Conservation (phyloP, 2,797 vertebrate genomes). For the Hippocampus kuda region DNA sequence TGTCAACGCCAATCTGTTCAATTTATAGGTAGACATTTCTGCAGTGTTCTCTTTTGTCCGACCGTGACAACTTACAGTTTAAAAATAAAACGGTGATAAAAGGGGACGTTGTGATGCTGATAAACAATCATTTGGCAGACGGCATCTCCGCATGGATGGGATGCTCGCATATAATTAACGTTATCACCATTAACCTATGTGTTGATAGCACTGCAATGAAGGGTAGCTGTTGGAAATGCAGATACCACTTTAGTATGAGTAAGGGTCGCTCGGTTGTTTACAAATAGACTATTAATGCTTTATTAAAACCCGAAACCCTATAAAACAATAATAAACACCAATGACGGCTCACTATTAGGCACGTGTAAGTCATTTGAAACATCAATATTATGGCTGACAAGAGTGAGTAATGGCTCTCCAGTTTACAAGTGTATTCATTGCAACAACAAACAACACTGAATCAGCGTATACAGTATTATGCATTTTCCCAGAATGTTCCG, state of each 20-base stretch:
- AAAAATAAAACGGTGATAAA: not conserved
- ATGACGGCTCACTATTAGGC: not conserved
- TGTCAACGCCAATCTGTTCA: constrained; percentile 12
- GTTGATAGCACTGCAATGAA: not conserved
- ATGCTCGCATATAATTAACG: not conserved
- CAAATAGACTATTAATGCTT: not conserved
- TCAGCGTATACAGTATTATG: too few species aligned
- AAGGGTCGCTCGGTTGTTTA: not conserved
- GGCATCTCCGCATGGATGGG: not conserved
- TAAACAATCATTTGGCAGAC: not conserved
- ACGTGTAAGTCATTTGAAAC: not conserved
- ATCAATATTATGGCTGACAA: not conserved
- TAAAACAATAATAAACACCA: not conserved
- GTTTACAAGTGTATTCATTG: not conserved
- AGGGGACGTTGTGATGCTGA: not conserved
- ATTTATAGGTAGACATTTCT: constrained; percentile 8
- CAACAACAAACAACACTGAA: not conserved
- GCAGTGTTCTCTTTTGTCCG: not conserved
- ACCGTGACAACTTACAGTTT: constrained; percentile 1
- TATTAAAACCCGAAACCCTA: not conserved
- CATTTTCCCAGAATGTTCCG: too few species aligned
- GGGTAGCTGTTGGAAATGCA: not conserved
- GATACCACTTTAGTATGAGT: not conserved
- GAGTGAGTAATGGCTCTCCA: not conserved
- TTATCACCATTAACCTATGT: not conserved